Base-by-base conservation (phyloP, 2,888 invertebrate species). In the Physocephala rufipes region DNA sequence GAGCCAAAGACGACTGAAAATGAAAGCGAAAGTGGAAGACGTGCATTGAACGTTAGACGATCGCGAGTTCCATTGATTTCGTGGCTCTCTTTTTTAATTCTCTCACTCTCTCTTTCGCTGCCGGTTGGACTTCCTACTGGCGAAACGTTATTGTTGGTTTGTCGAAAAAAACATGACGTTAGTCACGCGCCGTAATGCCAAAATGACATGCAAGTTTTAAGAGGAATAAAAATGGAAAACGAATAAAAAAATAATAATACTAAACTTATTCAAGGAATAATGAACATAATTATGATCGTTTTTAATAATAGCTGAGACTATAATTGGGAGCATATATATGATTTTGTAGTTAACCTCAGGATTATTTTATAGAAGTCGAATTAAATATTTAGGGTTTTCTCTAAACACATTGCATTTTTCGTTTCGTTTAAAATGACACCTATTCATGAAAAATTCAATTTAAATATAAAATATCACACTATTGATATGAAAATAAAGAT, bases 1-100 rank as follows among this genome's bases (percentile, higher is more conserved):
- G 26, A 53, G 24, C 21, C 58, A n/a, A 21, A 53, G 21, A n/a
- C n/a, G n/a, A 68, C 74, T 73, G 74, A 73, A 73, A 76, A 74
- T 73, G 75, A 77, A 76, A 77, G 74, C 69, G 76, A 76, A 74
- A 77, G 76, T 76, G 61, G 13, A 53, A 19, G 67, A 49, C n/a
- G n/a, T n/a, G n/a, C n/a, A n/a, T n/a, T 47, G 53, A 26, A 55
- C 63, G 63, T 63, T 43, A 28, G 36, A 36, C 36, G 36, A 36
- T 9, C 5, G 9, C 36, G 36, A 36, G 55, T 21, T n/a, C 30
- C 36, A 30, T 3, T 63, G 15, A n/a, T n/a, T 30, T 13, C 63
- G 16, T 15, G 1, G 5, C 9, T 16, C 16, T 26, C 9, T 47
- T 24, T 24, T 16, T 16, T 4, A 61, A 9, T 2, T 53, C 53